These are phyloP conservation scores for Chroicocephalus ridibundus DNA, from an alignment of 2,113 vertebrate genomes.

Conservation along the genomic window DNA sequence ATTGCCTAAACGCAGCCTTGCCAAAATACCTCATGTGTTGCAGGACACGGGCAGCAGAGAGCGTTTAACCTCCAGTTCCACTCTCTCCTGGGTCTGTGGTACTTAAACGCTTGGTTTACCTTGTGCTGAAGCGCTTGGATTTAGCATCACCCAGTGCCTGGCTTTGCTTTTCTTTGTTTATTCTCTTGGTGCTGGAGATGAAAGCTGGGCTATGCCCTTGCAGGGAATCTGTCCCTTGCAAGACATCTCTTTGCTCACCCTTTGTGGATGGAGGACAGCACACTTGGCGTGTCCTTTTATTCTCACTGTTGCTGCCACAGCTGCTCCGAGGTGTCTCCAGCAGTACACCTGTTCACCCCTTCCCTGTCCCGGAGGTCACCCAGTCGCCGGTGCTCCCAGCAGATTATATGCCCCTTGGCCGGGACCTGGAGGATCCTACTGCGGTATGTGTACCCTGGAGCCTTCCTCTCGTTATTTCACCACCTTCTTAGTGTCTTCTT, in stretches of 20 bases:
- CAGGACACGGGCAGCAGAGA: background rate
- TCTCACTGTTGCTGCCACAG: slow-evolving; percentile 11
- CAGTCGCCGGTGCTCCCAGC: slow-evolving; percentile 39
- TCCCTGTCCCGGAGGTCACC: background rate
- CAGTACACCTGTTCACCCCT: slow-evolving; percentile 72
- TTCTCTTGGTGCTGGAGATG: background rate
- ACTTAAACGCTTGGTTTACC: background rate
- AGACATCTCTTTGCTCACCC: background rate
- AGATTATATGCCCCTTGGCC: background rate
- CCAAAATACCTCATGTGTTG: accelerated
- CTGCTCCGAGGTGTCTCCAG: slow-evolving; percentile 60
- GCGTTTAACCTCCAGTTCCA: background rate
- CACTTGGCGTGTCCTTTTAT: background rate
- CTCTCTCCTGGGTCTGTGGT: background rate
- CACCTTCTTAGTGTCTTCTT: background rate
- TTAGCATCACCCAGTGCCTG: background rate
- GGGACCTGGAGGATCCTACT: background rate
- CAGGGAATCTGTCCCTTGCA: background rate
- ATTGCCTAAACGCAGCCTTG: background rate
- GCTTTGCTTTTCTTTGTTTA: background rate
- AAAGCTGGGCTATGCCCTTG: background rate
- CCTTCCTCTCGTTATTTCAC: background rate
- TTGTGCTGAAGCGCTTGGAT: background rate
- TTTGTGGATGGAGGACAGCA: background rate
- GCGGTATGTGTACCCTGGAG: background rate